Evolutionary conservation across 2,888 invertebrate genomes (phyloP).

Genomic region (Calliphora vomitoria): DNA sequence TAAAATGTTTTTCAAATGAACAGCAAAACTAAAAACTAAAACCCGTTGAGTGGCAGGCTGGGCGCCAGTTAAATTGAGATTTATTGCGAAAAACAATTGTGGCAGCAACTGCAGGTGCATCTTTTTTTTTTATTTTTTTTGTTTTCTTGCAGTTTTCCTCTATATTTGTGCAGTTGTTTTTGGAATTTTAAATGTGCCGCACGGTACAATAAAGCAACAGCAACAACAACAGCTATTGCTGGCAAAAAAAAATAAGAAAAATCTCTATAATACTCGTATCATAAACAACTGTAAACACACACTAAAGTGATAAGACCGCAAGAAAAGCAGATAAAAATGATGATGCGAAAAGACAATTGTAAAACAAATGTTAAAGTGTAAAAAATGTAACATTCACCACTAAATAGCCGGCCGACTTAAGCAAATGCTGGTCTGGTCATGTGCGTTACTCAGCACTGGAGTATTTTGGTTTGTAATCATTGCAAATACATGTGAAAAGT

Average conservation of each 20-base stretch:
- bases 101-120: slow-evolving; percentile 76
- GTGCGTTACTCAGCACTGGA: background rate
- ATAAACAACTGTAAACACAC: slow-evolving; percentile 73
- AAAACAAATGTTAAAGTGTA: slow-evolving; percentile 64
- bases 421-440: background rate
- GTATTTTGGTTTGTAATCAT: too few species aligned
- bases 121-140: slow-evolving; percentile 52
- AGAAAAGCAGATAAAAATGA: slow-evolving; percentile 53
- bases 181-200: slow-evolving; percentile 74
- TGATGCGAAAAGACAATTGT: slow-evolving; percentile 66
- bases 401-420: background rate
- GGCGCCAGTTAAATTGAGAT: slow-evolving; percentile 84
- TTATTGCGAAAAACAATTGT: slow-evolving; percentile 80
- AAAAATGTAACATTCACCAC: slow-evolving; percentile 64
- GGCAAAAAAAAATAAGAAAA: slow-evolving; percentile 9
- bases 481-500: too few species aligned
- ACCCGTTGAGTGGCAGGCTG: slow-evolving; percentile 79
- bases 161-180: slow-evolving; percentile 42
- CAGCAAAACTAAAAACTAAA: slow-evolving; percentile 73
- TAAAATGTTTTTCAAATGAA: slow-evolving; percentile 60
- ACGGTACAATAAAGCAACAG: slow-evolving; percentile 66
- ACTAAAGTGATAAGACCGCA: slow-evolving; percentile 66
- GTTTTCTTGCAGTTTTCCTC: background rate
- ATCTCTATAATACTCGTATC: slow-evolving; percentile 48
- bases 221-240: slow-evolving; percentile 50